Base-by-base conservation (phyloP, 2,113 vertebrate species). In the Actenoides lindsayi region DNA sequence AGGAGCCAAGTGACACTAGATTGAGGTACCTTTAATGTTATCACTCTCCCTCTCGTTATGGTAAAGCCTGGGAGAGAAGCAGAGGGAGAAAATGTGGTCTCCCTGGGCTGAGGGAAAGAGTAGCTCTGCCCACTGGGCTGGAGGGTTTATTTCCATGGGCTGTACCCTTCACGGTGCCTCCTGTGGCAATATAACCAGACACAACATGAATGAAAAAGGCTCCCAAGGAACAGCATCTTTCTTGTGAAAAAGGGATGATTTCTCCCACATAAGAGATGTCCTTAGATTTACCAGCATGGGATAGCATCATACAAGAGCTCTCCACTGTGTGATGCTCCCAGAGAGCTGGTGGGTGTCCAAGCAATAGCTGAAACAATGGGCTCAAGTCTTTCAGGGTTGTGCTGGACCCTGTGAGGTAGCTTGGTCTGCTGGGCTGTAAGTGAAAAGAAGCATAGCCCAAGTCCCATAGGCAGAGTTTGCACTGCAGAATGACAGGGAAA, bases 321-420 rank as follows among this genome's bases (percentile, higher is more conserved):
- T 65, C 41, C 3, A 2, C 59, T 65, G 25, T 0, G 0, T 6
- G 54, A 42, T 48, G 65, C 19, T 65, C 48, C 67, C 8, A 3
- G 19, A 59, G 64, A 51, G n/a, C 31, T 60, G 42, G 7, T 0
- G 3, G n/a, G 30, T 62, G 65, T 51, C n/a, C 60, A 69, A 63
- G 60, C 33, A 77, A 73, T 0, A 1, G 39, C 64, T 87, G 51
- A 78, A 30, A 46, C 51, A 81, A 41, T 0, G 9, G 14, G 10
- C 17, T 62, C 31, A 23, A 6, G 23, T 48, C 63, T n/a, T 62
- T 46, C 39, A 46, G 46, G 28, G 19, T 5, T 57, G 28, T 77
- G 37, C 44, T 51, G n/a, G 31, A 71, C 10, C 30, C 33, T 5
- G 3, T 24, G 44, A 59, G 4, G 53, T 39, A 77, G 50, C 51